Evolutionary conservation across 2,797 vertebrate species (phyloP).

Genomic region (Megaceryle alcyon): DNA sequence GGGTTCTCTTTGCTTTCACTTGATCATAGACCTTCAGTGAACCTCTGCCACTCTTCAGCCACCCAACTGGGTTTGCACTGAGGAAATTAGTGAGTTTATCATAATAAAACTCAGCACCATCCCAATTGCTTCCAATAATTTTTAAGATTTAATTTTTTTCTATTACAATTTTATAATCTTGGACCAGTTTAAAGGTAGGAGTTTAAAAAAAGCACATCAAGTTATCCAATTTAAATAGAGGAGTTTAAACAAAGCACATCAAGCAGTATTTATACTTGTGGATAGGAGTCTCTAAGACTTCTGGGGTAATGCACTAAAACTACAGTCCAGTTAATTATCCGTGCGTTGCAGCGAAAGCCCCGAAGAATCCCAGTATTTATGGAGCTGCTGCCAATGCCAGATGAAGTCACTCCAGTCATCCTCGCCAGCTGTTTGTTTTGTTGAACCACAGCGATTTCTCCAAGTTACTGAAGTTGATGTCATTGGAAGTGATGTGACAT

Average conservation of each 20-base stretch:
- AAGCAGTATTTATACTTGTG: not conserved
- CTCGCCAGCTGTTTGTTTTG: slow-evolving; percentile 30
- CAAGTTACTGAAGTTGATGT: slow-evolving; percentile 51
- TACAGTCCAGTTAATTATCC: not conserved
- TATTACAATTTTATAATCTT: fast-evolving
- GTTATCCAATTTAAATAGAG: not conserved
- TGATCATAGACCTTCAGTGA: not conserved
- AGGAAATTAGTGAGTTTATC: not conserved
- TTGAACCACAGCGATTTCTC: slow-evolving; percentile 36
- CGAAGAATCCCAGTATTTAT: not conserved
- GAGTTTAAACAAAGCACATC: not conserved
- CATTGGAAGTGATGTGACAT: slow-evolving; percentile 57
- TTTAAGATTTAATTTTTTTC: too few species aligned
- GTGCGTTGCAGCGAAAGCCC: not conserved
- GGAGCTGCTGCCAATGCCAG: slow-evolving; percentile 12
- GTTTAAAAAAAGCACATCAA: not conserved
- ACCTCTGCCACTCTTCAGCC: not conserved
- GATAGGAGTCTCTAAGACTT: not conserved
- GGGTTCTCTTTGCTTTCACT: not conserved
- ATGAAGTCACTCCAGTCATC: slow-evolving; percentile 45
- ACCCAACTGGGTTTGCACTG: not conserved
- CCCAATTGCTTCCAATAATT: not conserved
- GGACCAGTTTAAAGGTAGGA: not conserved
- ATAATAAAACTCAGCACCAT: not conserved
- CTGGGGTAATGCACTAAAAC: not conserved